Evolutionary conservation across 2,888 invertebrate species (phyloP).

Genomic region (Theristus sp.): DNA sequence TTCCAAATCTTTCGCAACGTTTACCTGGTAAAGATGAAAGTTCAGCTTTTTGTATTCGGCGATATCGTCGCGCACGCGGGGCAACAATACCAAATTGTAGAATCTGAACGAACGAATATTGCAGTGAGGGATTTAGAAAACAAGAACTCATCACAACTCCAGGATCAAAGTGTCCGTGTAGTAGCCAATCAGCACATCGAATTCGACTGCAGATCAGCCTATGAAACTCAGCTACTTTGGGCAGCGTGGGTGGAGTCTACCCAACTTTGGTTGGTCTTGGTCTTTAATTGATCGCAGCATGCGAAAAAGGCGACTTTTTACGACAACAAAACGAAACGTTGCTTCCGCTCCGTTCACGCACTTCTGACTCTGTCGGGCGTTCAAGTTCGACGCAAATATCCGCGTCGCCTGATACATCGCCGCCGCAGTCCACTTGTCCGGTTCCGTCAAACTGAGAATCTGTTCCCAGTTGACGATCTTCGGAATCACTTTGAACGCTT

Average conservation of each 20-base stretch:
- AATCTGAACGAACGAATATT: constrained; percentile 37
- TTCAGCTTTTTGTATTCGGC: constrained; percentile 83
- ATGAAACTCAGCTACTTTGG: too few species aligned
- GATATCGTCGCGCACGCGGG: constrained; percentile 74
- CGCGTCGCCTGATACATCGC: constrained; percentile 88
- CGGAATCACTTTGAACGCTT: constrained; percentile 91
- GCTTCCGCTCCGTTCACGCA: constrained; percentile 13
- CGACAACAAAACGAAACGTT: too few species aligned
- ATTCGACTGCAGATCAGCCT: too few species aligned
- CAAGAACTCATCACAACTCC: too few species aligned
- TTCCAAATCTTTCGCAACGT: neutral
- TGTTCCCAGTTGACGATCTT: constrained; percentile 41
- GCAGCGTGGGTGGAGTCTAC: too few species aligned
- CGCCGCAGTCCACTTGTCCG: constrained; percentile 89
- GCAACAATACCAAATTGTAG: constrained; percentile 74
- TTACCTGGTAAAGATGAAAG: constrained; percentile 71
- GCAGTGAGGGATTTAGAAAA: neutral
- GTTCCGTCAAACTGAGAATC: constrained; percentile 44
- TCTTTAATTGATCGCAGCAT: too few species aligned
- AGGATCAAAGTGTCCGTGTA: too few species aligned
- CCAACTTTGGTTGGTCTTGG: too few species aligned
- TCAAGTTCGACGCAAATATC: constrained; percentile 88
- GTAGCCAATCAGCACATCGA: too few species aligned
- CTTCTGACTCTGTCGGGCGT: constrained; percentile 85
- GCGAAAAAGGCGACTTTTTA: neutral